Evolutionary conservation across 2,888 invertebrate genomes (phyloP).

Genomic region (Onchidella celtica): DNA sequence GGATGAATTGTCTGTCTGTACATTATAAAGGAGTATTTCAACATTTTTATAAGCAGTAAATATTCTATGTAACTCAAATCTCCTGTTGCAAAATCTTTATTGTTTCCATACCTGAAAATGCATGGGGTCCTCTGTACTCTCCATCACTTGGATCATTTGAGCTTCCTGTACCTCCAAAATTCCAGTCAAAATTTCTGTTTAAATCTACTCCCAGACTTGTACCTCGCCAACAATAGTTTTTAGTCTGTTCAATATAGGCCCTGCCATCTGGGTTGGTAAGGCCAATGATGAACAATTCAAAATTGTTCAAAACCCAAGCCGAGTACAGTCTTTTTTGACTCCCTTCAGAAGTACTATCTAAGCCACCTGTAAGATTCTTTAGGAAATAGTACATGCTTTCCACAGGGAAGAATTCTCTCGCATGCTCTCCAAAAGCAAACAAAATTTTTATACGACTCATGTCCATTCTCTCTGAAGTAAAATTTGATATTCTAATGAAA

Average conservation of each 20-base stretch:
- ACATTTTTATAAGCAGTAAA: too few species aligned
- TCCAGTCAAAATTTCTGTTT: slow-evolving; percentile 78
- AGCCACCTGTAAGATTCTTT: slow-evolving; percentile 65
- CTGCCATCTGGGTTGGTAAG: slow-evolving; percentile 78
- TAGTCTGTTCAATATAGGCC: slow-evolving; percentile 65
- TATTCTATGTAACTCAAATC: too few species aligned
- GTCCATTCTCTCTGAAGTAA: slow-evolving; percentile 50
- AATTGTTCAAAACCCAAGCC: slow-evolving; percentile 59
- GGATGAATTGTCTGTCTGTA: too few species aligned
- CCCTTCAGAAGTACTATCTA: slow-evolving; percentile 17
- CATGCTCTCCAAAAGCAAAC: slow-evolving; percentile 78
- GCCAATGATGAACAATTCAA: slow-evolving; percentile 74
- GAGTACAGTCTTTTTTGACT: slow-evolving; percentile 56
- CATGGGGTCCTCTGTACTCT: slow-evolving; percentile 73
- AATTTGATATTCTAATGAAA: slow-evolving; percentile 71
- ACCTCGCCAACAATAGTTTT: slow-evolving; percentile 78
- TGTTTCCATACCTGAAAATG: slow-evolving; percentile 76
- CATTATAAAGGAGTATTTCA: too few species aligned
- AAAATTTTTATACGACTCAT: slow-evolving; percentile 65
- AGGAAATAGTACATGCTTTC: slow-evolving; percentile 73
- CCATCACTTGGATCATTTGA: slow-evolving; percentile 71
- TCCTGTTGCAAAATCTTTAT: too few species aligned
- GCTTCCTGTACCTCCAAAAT: slow-evolving; percentile 76
- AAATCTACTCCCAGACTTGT: slow-evolving; percentile 77
- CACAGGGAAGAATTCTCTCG: slow-evolving; percentile 77